Conservation (phyloP, 2,797 vertebrate species). For the Erithacus rubecula region DNA sequence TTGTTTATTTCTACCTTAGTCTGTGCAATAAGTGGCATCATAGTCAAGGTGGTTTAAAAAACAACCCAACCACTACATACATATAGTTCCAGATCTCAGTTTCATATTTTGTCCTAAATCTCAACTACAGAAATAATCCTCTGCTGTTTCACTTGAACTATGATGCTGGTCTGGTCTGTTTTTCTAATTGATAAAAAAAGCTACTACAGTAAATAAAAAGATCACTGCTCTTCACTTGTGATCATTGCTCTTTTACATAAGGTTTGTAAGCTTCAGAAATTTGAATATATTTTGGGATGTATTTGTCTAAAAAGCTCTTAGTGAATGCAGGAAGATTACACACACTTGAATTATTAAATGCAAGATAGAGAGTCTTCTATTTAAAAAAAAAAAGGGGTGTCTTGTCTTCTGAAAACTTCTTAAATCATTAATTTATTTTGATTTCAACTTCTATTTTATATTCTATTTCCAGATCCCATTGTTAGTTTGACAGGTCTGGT, state of each 20-base stretch:
- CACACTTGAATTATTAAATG: neutral
- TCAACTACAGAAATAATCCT: neutral
- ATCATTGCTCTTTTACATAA: neutral
- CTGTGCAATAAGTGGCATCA: neutral
- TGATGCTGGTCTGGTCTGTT: neutral
- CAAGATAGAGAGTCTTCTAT: neutral
- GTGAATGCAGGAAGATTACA: neutral
- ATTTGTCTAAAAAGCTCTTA: neutral
- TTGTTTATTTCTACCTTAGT: neutral
- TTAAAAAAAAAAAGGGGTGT: neutral
- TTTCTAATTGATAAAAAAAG: neutral
- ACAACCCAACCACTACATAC: fast-evolving
- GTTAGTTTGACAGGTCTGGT: neutral
- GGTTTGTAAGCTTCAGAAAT: neutral
- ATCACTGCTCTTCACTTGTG: neutral
- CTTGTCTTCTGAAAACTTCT: neutral
- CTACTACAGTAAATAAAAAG: neutral
- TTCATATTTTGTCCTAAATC: neutral
- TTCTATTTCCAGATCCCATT: neutral
- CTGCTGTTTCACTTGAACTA: neutral
- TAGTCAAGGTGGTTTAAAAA: neutral
- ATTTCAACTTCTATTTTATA: neutral
- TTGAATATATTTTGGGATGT: neutral
- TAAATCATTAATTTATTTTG: neutral
- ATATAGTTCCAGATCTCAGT: neutral